phyloP scores from a whole-genome alignment of 2,113 vertebrate species.

The Glaucomys volans region DNA sequence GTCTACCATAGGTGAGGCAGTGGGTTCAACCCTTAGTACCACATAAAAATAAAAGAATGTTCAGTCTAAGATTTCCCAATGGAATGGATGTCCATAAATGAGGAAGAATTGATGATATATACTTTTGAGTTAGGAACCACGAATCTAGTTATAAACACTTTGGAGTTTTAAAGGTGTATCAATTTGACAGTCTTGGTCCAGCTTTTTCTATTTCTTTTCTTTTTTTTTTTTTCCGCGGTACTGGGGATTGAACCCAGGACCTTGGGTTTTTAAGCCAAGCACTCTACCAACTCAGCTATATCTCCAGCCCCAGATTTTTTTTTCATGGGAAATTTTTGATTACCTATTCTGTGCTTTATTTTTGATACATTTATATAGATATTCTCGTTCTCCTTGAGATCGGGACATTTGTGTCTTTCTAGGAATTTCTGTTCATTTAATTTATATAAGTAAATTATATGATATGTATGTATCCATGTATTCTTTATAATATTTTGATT shows the following conservation, averaged over 20 bases:
- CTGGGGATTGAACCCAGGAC: too few relatives aligned
- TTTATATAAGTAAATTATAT: neutral
- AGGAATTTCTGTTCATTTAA: neutral
- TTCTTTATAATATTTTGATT: neutral
- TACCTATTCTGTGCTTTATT: neutral
- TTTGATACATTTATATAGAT: neutral
- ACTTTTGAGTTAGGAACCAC: neutral
- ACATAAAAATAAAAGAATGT: too few relatives aligned
- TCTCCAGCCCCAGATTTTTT: neutral
- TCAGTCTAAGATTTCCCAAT: neutral
- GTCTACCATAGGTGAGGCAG: too few relatives aligned
- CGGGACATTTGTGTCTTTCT: neutral
- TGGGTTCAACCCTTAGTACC: too few relatives aligned
- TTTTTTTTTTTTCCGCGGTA: too few relatives aligned
- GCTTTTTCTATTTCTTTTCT: too few relatives aligned
- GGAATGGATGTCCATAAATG: neutral
- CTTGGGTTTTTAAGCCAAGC: too few relatives aligned
- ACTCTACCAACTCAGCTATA: too few relatives aligned
- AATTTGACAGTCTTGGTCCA: neutral
- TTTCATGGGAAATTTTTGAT: neutral
- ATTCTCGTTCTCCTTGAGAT: neutral
- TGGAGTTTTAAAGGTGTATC: neutral
- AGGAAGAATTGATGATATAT: neutral
- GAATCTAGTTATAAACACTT: neutral
- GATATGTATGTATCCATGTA: neutral